phyloP scores from a whole-genome alignment of 2,888 invertebrate genomes.

The Oscheius sp. region DNA sequence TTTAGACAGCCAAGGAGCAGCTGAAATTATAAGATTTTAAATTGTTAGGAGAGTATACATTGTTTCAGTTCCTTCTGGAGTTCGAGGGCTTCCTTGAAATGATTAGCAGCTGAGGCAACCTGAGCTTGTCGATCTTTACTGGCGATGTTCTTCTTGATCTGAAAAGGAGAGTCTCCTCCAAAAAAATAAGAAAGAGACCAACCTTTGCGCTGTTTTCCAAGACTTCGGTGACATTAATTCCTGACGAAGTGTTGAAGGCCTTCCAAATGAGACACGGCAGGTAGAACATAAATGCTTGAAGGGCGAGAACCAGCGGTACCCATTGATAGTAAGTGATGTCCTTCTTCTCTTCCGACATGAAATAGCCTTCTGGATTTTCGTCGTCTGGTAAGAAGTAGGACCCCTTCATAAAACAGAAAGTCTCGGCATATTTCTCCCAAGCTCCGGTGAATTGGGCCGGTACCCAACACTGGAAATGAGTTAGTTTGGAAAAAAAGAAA shows the following conservation, averaged over 20 bases:
- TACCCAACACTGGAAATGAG: constrained; percentile 67
- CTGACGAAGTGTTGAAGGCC: constrained; percentile 63
- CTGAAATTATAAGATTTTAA: not conserved
- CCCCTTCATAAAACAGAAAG: constrained; percentile 72
- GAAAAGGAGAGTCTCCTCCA: not conserved
- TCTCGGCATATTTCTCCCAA: constrained; percentile 68
- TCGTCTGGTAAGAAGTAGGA: constrained; percentile 64
- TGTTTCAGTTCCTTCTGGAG: constrained; percentile 66
- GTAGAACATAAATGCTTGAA: constrained; percentile 72
- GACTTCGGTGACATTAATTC: constrained; percentile 68
- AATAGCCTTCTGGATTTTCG: constrained; percentile 53
- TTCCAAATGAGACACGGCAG: constrained; percentile 71
- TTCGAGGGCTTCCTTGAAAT: constrained; percentile 67
- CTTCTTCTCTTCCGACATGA: constrained; percentile 42
- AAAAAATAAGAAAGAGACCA: not conserved
- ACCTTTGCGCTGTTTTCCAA: constrained; percentile 61
- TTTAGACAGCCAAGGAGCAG: constrained; percentile 20
- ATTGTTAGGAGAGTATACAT: constrained; percentile 42
- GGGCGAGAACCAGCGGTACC: constrained; percentile 66
- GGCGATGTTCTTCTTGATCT: constrained; percentile 45
- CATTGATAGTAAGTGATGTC: constrained; percentile 66
- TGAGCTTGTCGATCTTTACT: constrained; percentile 20
- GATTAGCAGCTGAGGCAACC: constrained; percentile 51
- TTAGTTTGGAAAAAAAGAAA: not conserved
- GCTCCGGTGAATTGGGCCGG: constrained; percentile 71